Evolutionary conservation across 2,113 vertebrate species (phyloP).

Genomic region (Polypterus bichir): DNA sequence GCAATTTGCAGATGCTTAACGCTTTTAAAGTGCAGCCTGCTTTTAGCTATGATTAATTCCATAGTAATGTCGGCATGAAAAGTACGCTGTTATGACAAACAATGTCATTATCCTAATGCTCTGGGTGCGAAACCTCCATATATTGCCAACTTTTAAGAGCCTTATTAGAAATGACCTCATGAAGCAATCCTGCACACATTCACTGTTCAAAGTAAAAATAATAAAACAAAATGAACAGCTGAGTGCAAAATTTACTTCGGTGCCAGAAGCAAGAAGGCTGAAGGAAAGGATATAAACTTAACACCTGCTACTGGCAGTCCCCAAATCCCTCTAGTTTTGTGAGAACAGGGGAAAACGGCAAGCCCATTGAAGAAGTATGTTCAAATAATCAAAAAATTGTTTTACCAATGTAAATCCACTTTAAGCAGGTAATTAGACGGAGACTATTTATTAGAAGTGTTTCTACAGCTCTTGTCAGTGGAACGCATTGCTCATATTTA

Average conservation of each 20-base stretch:
- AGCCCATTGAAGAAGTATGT: conserved; percentile 16
- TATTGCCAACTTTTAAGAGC: conserved; percentile 8
- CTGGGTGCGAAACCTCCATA: conserved; percentile 13
- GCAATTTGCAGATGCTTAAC: neutral
- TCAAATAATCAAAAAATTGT: conserved; percentile 20
- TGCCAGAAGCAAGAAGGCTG: conserved; percentile 18
- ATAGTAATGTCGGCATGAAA: neutral
- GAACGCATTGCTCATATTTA: neutral
- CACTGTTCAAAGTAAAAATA: conserved; percentile 22
- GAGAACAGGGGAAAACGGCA: conserved; percentile 14
- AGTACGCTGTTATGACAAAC: conserved; percentile 15
- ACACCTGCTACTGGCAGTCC: conserved; percentile 33
- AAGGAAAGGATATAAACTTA: conserved; percentile 33
- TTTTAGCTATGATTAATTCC: neutral
- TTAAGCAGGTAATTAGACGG: conserved; percentile 14
- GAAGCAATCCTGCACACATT: conserved; percentile 23
- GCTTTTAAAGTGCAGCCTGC: conserved; percentile 3
- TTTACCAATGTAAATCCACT: conserved; percentile 14
- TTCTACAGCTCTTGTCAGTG: conserved; percentile 4
- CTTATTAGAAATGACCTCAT: conserved; percentile 26
- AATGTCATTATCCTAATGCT: conserved; percentile 22
- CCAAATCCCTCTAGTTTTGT: conserved; percentile 26
- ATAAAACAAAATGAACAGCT: conserved; percentile 17
- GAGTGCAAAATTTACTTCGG: conserved; percentile 19
- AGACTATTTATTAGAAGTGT: conserved; percentile 13